Conservation (phyloP, 2,888 invertebrate species). For the Eucriotettix oculatus region DNA sequence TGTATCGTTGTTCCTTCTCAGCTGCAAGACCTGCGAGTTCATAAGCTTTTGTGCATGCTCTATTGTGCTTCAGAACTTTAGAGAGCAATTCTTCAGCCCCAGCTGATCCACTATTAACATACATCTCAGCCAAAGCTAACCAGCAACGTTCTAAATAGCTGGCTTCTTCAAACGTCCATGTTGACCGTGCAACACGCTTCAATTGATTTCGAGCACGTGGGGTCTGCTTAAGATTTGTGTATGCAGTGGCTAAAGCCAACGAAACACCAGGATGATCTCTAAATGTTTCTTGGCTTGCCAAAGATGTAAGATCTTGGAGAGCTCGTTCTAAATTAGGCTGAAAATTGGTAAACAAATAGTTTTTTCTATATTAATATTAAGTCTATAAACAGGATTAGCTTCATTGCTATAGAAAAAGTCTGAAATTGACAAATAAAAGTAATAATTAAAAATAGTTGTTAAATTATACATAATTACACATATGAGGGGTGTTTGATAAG, state of each 20-base stretch:
- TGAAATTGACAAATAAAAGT: too few relatives aligned
- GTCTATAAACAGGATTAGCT: too few relatives aligned
- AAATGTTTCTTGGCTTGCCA: constrained; percentile 53
- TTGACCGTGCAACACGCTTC: constrained; percentile 68
- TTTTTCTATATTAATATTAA: too few relatives aligned
- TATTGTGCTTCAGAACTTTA: constrained; percentile 63
- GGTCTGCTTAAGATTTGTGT: constrained; percentile 75
- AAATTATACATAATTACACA: too few relatives aligned
- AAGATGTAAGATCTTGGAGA: constrained; percentile 53
- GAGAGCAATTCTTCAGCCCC: constrained; percentile 74
- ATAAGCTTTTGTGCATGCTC: constrained; percentile 78
- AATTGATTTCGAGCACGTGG: constrained; percentile 85
- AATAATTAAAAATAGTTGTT: too few relatives aligned
- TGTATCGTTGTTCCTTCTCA: constrained; percentile 85
- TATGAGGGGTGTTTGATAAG: too few relatives aligned
- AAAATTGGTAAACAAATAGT: neutral
- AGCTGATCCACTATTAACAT: constrained; percentile 59
- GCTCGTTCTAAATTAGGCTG: constrained; percentile 60
- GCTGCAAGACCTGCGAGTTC: constrained; percentile 73
- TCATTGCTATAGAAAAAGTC: too few relatives aligned
- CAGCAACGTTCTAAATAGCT: constrained; percentile 92
- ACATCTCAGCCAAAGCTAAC: constrained; percentile 84
- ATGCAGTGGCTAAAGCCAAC: constrained; percentile 68
- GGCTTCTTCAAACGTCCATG: constrained; percentile 90
- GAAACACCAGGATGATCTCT: constrained; percentile 69